Conservation (phyloP, 1,140 invertebrate species). For the Phocides pigmalion region DNA sequence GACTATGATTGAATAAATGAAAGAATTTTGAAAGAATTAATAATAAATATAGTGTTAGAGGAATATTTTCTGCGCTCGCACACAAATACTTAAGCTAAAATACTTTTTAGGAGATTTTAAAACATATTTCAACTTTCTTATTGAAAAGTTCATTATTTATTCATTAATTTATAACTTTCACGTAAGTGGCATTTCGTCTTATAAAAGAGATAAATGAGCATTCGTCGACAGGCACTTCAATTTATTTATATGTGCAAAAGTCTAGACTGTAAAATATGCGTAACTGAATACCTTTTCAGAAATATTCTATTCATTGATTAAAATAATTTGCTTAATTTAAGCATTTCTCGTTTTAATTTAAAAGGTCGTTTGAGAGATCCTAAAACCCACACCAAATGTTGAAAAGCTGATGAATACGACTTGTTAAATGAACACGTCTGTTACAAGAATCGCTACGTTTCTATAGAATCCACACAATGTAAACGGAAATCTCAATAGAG, state of each 20-base stretch:
- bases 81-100: no score
- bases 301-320: background rate
- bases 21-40: no score
- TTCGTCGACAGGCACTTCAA: no score
- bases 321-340: background rate
- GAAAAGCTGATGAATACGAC: background rate
- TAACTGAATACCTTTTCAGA: background rate
- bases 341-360: background rate
- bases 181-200: no score
- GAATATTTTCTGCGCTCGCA: no score
- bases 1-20: no score
- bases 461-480: background rate
- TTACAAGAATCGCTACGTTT: background rate
- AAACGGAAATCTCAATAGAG: background rate
- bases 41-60: no score
- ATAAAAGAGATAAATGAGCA: no score
- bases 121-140: no score
- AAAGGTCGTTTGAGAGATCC: background rate
- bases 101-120: no score
- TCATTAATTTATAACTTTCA: no score
- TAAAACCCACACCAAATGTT: background rate
- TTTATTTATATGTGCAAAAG: background rate
- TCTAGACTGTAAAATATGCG: background rate
- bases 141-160: no score
- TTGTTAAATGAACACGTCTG: background rate